phyloP scores from a whole-genome alignment of 2,113 vertebrate species.

The Lophochroa leadbeateri region DNA sequence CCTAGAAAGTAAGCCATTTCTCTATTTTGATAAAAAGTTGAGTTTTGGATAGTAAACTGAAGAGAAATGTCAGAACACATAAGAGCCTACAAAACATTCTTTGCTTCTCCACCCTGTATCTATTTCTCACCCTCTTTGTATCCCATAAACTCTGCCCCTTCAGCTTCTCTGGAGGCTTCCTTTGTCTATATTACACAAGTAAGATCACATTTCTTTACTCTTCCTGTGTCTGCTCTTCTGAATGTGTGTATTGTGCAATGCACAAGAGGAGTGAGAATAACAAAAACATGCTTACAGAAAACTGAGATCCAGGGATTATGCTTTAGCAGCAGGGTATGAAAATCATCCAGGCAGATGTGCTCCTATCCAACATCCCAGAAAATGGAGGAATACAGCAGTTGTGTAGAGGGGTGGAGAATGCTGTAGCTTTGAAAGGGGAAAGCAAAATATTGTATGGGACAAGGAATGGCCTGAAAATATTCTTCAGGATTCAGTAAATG shows the following conservation, averaged over 20 bases:
- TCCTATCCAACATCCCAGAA: not conserved
- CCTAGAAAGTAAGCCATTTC: not conserved
- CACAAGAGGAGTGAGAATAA: not conserved
- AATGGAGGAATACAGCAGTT: not conserved
- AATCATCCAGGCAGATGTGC: not conserved
- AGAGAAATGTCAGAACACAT: not conserved
- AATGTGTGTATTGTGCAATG: fast-evolving
- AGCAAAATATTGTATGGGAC: not conserved
- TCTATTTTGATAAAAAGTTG: not conserved
- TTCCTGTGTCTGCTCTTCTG: not conserved
- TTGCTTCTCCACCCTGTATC: not conserved
- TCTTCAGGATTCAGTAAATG: not conserved
- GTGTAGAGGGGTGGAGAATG: not conserved
- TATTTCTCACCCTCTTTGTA: not conserved
- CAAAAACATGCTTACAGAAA: not conserved
- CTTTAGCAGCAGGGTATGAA: not conserved
- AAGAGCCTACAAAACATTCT: not conserved
- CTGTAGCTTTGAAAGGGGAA: not conserved
- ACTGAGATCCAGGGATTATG: fast-evolving
- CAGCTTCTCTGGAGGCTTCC: not conserved
- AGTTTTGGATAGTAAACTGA: not conserved
- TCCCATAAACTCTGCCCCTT: not conserved
- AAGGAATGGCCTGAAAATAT: not conserved
- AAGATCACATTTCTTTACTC: not conserved
- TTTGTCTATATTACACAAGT: not conserved